Base-by-base conservation (phyloP, 1,140 invertebrate genomes). In the Phocides pigmalion region DNA sequence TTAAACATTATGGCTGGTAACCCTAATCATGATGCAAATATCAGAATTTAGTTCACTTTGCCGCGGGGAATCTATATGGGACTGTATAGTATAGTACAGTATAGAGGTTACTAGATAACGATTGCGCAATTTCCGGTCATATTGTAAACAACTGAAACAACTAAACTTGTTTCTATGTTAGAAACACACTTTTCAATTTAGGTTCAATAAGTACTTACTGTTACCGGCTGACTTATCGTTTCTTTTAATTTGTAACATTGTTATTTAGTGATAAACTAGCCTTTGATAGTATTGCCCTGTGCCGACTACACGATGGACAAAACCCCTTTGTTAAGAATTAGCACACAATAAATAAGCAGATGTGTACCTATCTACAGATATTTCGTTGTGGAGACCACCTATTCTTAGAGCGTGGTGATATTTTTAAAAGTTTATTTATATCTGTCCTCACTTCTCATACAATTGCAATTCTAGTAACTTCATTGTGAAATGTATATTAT, bases 1-100 rank as follows among this genome's bases (percentile, higher is more conserved):
- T n/a, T n/a, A n/a, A n/a, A n/a, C n/a, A n/a, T n/a, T 59, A 47
- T 42, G 2, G 41, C 17, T 17, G 1, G 50, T 22, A 37, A 53
- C 50, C 39, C 20, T 42, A 42, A n/a, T n/a, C n/a, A n/a, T 47
- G 42, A 35, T 59, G 54, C 41, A 59, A 59, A 59, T 59, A 59
- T 32, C 15, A 46, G 41, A 32, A 59, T 59, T 59, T 46, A 42
- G 41, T 46, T 32, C 41, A 16, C 42, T 35, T 59, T 44, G 41
- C 53, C 53, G 53, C 37, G 37, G 22, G 51, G 17, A 35, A 42
- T 42, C 16, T 16, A 8, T 28, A 17, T 15, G 17, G 4, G 17
- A 28, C 20, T 8, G 14, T 50, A 25, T 4, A 4, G 20, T 6
- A 12, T 19, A 42, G 15, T 17, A 15, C 11, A 49, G 15, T 37